phyloP scores from a whole-genome alignment of 1,140 invertebrate species.

The Orius laevigatus region DNA sequence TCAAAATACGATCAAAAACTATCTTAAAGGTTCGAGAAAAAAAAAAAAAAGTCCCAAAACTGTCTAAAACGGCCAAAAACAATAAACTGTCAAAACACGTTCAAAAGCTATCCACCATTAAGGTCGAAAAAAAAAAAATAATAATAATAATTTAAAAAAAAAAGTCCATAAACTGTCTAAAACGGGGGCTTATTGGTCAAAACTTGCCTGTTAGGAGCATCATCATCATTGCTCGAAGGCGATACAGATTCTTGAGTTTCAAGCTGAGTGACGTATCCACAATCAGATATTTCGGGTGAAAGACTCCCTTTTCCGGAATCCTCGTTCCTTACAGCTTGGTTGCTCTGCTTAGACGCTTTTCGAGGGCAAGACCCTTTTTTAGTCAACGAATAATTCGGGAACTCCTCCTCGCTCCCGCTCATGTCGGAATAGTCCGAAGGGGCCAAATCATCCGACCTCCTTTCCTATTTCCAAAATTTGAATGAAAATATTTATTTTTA shows the following conservation, averaged over 20 bases:
- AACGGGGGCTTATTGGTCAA: background rate
- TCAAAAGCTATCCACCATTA: no score
- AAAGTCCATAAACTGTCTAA: no score
- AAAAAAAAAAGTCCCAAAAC: no score
- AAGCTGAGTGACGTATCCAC: slow-evolving; percentile 45
- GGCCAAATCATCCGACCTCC: slow-evolving; percentile 34
- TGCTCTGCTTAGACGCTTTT: background rate
- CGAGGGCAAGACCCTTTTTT: background rate
- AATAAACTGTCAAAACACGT: no score
- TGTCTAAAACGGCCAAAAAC: no score
- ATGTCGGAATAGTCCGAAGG: slow-evolving; percentile 42
- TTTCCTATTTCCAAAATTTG: slow-evolving; percentile 37
- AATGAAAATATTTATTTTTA: slow-evolving; percentile 27
- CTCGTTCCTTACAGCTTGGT: background rate
- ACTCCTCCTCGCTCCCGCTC: background rate
- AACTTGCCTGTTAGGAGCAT: slow-evolving; percentile 29
- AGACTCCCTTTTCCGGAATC: slow-evolving; percentile 5
- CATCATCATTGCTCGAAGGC: slow-evolving; percentile 48
- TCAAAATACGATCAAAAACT: no score
- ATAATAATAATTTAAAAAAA: no score
- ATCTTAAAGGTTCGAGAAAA: no score
- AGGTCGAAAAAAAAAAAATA: no score
- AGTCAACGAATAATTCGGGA: background rate
- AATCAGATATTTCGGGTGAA: slow-evolving; percentile 38
- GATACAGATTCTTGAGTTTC: slow-evolving; percentile 46